phyloP scores from a whole-genome alignment of 2,797 vertebrate species.

The Otus scops region DNA sequence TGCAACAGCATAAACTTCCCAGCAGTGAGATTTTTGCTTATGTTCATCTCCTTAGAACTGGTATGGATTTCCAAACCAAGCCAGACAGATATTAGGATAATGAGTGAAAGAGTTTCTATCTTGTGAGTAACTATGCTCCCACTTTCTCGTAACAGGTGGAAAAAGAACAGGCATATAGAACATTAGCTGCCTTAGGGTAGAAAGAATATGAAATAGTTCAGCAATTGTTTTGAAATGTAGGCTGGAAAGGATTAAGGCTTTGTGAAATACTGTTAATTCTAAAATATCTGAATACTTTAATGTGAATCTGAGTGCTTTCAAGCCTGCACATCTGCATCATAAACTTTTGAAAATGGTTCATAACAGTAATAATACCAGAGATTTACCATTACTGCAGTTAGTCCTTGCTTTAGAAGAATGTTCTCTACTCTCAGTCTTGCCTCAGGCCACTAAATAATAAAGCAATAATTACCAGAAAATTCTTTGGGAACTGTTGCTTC shows the following conservation, averaged over 20 bases:
- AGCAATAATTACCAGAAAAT: constrained; percentile 36
- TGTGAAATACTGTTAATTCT: not conserved
- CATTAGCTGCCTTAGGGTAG: not conserved
- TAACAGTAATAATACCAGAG: not conserved
- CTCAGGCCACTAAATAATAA: constrained; percentile 26
- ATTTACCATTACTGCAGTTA: not conserved
- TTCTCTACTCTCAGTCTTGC: not conserved
- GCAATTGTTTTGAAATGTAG: not conserved
- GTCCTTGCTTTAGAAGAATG: not conserved
- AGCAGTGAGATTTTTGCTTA: not conserved
- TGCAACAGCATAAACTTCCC: not conserved
- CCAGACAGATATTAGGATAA: not conserved
- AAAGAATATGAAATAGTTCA: not conserved
- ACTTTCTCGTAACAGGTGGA: not conserved
- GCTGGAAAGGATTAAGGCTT: not conserved
- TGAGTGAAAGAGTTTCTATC: not conserved
- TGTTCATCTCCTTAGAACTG: not conserved
- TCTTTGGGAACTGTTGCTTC: not conserved
- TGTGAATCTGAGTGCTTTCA: not conserved
- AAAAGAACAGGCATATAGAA: not conserved
- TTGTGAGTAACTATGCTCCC: not conserved
- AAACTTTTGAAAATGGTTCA: constrained; percentile 42
- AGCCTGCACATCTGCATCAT: not conserved
- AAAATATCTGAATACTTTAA: constrained; percentile 1
- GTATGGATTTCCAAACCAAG: not conserved